phyloP scores from a whole-genome alignment of 2,113 vertebrate genomes.

The Toxostoma redivivum region DNA sequence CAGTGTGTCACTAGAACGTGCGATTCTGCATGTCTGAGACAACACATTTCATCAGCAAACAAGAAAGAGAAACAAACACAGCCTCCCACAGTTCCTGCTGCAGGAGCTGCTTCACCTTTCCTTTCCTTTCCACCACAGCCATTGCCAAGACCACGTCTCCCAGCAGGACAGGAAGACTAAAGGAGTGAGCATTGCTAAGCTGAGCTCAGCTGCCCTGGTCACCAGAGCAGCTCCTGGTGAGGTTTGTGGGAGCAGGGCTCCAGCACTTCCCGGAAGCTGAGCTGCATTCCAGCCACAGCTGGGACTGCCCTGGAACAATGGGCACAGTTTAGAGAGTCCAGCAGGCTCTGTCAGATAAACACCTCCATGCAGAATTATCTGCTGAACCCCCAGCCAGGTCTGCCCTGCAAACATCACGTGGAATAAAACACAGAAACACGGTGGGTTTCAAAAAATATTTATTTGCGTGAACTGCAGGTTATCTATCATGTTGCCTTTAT shows the following conservation, averaged over 20 bases:
- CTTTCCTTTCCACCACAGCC: slow-evolving; percentile 56
- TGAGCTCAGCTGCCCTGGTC: slow-evolving; percentile 61
- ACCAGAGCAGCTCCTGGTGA: slow-evolving; percentile 59
- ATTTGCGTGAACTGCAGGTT: neutral
- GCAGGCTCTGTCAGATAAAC: slow-evolving; percentile 68
- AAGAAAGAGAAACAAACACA: slow-evolving; percentile 75
- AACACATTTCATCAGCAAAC: slow-evolving; percentile 67
- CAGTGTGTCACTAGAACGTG: slow-evolving; percentile 69
- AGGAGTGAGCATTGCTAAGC: slow-evolving; percentile 44
- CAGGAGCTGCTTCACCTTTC: slow-evolving; percentile 69
- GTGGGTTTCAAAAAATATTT: neutral
- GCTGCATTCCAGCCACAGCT: slow-evolving; percentile 81
- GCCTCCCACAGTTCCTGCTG: slow-evolving; percentile 67
- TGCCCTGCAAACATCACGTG: neutral
- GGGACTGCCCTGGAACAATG: slow-evolving; percentile 71
- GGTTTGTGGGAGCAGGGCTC: slow-evolving; percentile 68
- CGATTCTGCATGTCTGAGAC: slow-evolving; percentile 69
- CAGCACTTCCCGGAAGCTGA: slow-evolving; percentile 80
- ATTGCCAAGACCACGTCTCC: slow-evolving; percentile 59
- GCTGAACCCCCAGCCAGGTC: slow-evolving; percentile 67
- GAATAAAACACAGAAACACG: neutral
- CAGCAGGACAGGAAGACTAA: slow-evolving; percentile 46
- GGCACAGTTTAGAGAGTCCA: slow-evolving; percentile 72
- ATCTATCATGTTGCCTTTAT: neutral
- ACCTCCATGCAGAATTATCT: slow-evolving; percentile 61